Evolutionary conservation across 2,113 vertebrate genomes (phyloP), one percentile per base, ranked within the genome.

Genomic region (Microcebus jonahi): DNA sequence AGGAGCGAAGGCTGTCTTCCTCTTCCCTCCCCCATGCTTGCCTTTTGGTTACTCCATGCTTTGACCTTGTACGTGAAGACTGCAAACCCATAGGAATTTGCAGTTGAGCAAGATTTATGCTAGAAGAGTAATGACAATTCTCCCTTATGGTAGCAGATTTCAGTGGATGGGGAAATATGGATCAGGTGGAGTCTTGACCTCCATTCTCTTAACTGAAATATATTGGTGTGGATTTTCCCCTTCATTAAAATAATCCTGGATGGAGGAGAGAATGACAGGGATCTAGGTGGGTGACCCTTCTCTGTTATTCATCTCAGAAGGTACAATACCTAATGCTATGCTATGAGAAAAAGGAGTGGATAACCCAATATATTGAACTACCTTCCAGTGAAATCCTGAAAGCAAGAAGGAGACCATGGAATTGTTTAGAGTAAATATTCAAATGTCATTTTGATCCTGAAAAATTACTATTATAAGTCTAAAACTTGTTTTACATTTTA

Each of bases 401-500:
- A 81, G 10, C 21, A 89, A 83, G 13, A 73, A 45, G 70, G 21
- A 73, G 11, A 77, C 34, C 53, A 81, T 50, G 13, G 10, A 79
- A 21, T 55, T 67, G 34, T 85, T 59, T n/a, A 84, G 59, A 86
- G 63, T 55, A 79, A 68, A 57, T 89, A 81, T 48, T 90, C 75
- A 87, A 97, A 59, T 90, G 13, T 57, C 80, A 77, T 68, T 95
- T 82, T 95, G 36, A 61, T 50, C 39, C 65, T 71, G 17, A 89
- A 88, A 91, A 95, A 36, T 5, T 76, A 39, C 23, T 25, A 36
- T 67, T 50, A 2, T 86, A 77, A 87, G 6, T 39, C 42, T 76
- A 63, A 90, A 90, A 71, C 18, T 89, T 93, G 21, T 79, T 95
- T 84, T 83, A n/a, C 0, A 34, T 67, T 93, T 94, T 79, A 91